These are phyloP conservation scores for Bergia sp. DNA, from an alignment of 92 coral and sea anemone species.

Conservation along the genomic window DNA sequence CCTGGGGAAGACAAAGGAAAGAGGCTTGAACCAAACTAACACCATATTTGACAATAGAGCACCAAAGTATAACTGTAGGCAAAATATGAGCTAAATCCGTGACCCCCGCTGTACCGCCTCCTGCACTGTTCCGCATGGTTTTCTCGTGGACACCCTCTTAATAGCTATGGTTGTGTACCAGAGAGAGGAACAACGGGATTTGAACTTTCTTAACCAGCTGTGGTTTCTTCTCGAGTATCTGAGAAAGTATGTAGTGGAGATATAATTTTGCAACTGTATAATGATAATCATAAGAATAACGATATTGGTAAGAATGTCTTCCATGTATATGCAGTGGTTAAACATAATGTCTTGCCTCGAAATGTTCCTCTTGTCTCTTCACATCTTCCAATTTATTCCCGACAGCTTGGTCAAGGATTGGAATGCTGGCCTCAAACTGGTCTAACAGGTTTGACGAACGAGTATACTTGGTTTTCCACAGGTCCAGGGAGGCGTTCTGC, in stretches of 20 bases:
- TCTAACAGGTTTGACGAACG: conserved; percentile 42
- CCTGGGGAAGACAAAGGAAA: too few species aligned
- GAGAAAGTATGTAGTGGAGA: neutral
- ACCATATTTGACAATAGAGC: too few species aligned
- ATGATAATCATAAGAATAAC: neutral
- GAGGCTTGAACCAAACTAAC: too few species aligned
- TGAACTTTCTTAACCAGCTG: too few species aligned
- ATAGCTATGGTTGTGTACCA: too few species aligned
- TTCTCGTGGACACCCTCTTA: too few species aligned
- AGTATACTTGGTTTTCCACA: conserved; percentile 36
- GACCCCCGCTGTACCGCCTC: too few species aligned
- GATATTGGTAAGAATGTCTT: neutral
- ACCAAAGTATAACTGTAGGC: too few species aligned
- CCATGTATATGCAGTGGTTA: neutral
- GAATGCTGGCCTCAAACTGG: conserved; percentile 45
- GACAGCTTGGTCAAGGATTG: conserved; percentile 41
- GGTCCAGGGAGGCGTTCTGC: conserved; percentile 31
- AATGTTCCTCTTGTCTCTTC: conserved; percentile 30
- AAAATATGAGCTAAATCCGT: too few species aligned
- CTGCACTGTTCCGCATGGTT: too few species aligned
- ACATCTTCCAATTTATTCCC: conserved; percentile 36
- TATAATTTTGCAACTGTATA: neutral
- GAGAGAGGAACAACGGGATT: too few species aligned
- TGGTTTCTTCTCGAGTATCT: neutral
- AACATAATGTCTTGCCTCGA: conserved; percentile 19